Percentiles rank a stretch among this genome's conserved stretches.
Conservation (phyloP, 2,797 vertebrate species). For the Falco novaeseelandiae region DNA sequence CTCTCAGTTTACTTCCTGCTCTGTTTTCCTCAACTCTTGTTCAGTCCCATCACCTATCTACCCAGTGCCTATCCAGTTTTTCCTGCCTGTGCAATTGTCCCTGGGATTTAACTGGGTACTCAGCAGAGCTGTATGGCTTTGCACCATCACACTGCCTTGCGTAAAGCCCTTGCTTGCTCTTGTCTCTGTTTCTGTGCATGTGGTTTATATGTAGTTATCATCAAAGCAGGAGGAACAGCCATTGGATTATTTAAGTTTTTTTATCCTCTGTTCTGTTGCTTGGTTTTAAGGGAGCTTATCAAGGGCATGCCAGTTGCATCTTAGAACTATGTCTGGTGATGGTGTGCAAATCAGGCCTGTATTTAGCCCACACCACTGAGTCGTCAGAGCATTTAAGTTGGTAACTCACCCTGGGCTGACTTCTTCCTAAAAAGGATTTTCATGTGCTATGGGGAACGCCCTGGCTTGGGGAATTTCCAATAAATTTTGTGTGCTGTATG, state of each 20-base stretch:
- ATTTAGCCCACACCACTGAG: neutral
- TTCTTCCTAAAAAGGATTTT: neutral
- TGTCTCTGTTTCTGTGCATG: neutral
- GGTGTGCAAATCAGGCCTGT: neutral
- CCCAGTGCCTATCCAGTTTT: neutral
- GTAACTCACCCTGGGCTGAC: neutral
- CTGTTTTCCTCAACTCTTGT: neutral
- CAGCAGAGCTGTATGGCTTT: fast-evolving
- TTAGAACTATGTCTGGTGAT: neutral
- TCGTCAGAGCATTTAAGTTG: neutral
- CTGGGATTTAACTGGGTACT: neutral
- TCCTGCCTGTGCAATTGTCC: neutral
- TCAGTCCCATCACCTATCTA: neutral
- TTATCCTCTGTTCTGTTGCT: neutral
- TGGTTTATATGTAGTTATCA: neutral
- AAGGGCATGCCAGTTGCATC: neutral
- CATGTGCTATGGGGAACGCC: neutral
- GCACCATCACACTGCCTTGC: neutral
- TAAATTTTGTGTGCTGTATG: neutral
- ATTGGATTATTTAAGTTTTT: neutral
- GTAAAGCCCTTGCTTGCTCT: neutral
- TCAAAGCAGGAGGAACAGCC: neutral
- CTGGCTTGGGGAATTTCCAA: neutral
- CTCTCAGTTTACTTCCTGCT: neutral
- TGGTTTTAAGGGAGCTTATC: neutral